Evolutionary conservation across 1,140 invertebrate species (phyloP).

Genomic region (Helicoverpa zea): DNA sequence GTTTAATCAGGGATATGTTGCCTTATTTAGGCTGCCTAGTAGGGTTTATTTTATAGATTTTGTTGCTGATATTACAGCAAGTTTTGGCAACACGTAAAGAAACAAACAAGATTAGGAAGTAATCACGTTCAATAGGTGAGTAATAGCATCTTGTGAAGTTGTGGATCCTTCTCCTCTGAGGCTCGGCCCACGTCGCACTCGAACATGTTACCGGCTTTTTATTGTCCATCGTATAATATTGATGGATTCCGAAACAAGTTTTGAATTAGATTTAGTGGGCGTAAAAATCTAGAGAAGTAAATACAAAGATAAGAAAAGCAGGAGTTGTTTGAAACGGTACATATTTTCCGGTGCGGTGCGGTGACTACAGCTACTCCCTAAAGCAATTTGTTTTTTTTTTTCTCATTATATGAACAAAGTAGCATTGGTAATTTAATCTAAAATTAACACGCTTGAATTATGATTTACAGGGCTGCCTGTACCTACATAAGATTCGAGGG

Average conservation of each 20-base stretch:
- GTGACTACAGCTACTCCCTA: conserved; percentile 15
- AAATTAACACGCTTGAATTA: conserved; percentile 27
- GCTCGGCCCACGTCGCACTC: conserved; percentile 42
- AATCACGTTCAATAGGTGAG: conserved; percentile 54
- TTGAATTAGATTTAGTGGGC: conserved; percentile 44
- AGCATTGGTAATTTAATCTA: conserved; percentile 22
- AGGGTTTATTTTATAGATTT: neutral
- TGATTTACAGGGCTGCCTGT: neutral
- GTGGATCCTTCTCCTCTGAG: conserved; percentile 34
- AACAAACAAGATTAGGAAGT: conserved; percentile 43
- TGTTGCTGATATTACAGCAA: neutral
- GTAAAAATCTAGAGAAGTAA: conserved; percentile 20
- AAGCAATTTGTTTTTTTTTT: conserved; percentile 31
- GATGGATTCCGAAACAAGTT: conserved; percentile 43
- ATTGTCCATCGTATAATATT: conserved; percentile 53
- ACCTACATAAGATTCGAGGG: too few relatives aligned
- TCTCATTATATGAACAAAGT: conserved; percentile 20
- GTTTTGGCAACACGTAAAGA: conserved; percentile 14
- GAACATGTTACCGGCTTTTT: conserved; percentile 32
- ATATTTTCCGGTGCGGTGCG: neutral
- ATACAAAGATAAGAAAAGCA: conserved; percentile 16
- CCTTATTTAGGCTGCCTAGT: neutral
- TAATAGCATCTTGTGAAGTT: conserved; percentile 50
- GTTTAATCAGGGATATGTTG: too few relatives aligned
- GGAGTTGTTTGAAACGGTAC: conserved; percentile 5